Evolutionary conservation across 2,797 vertebrate genomes (phyloP).

Genomic region (Enteromius unitaeniatus): DNA sequence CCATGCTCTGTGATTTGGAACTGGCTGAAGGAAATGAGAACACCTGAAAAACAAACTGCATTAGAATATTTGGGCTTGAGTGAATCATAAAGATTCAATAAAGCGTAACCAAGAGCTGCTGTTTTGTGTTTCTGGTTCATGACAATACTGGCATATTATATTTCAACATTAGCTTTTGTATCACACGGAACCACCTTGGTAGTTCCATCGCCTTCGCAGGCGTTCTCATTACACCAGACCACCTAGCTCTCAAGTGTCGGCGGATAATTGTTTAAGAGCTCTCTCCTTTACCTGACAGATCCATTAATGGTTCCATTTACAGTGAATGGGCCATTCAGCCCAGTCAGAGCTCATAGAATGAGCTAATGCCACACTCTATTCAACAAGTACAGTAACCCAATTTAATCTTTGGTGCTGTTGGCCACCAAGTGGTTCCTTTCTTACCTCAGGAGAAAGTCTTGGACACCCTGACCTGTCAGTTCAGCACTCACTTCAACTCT

Average conservation of each 20-base stretch:
- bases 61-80: conserved; percentile 21
- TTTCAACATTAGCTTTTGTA: conserved; percentile 20
- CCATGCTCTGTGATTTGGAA: neutral
- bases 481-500: conserved; percentile 54
- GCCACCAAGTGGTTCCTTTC: conserved; percentile 5
- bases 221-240: conserved; percentile 47
- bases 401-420: conserved; percentile 12
- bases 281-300: conserved; percentile 62
- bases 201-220: neutral
- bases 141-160: conserved; percentile 1
- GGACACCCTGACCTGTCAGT: conserved; percentile 48
- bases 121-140: conserved; percentile 4
- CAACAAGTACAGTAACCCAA: conserved; percentile 42
- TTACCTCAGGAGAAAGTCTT: conserved; percentile 29
- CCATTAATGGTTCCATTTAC: conserved; percentile 70
- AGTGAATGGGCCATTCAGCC: conserved; percentile 66
- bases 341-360: conserved; percentile 67
- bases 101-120: conserved; percentile 16
- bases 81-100: conserved; percentile 10
- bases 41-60: conserved; percentile 9
- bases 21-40: neutral
- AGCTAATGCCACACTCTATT: conserved; percentile 66
- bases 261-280: conserved; percentile 69
- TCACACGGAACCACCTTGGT: conserved; percentile 2
- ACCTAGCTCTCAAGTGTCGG: conserved; percentile 63